Conservation (phyloP, 1,140 invertebrate species). For the Chrysopa pallens region DNA sequence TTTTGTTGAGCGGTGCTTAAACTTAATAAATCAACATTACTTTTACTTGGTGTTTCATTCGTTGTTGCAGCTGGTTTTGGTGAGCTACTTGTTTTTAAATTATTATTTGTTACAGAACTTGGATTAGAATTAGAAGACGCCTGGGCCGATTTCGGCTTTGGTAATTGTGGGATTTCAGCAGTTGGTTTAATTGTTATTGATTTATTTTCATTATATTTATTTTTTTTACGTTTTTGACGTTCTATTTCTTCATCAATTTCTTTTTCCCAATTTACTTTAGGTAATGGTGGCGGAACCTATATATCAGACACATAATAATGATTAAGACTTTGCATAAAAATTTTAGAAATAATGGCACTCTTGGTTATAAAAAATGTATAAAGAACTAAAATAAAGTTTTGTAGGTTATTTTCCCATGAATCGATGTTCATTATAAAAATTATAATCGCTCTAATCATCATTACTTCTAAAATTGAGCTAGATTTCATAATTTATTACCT, state of each 20-base stretch:
- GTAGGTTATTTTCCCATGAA: too few relatives aligned
- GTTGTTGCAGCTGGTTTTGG: conserved; percentile 23
- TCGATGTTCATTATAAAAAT: too few relatives aligned
- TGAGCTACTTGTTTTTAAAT: conserved; percentile 27
- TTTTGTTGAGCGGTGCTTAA: conserved; percentile 18
- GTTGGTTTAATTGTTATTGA: conserved; percentile 17
- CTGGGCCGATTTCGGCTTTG: conserved; percentile 41
- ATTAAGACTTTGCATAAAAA: too few relatives aligned
- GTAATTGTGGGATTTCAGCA: conserved; percentile 31
- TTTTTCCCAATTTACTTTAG: conserved; percentile 70
- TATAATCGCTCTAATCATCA: too few relatives aligned
- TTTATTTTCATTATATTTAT: conserved; percentile 21
- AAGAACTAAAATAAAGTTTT: too few relatives aligned
- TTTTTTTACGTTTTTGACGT: conserved; percentile 48
- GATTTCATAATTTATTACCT: too few relatives aligned
- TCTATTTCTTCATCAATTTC: conserved; percentile 77
- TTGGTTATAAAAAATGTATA: too few relatives aligned
- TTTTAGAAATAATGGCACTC: too few relatives aligned
- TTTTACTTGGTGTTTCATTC: conserved; percentile 19
- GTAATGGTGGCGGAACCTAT: conserved; percentile 44
- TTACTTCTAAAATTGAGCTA: too few relatives aligned
- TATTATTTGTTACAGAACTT: conserved; percentile 20
- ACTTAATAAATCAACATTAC: conserved; percentile 38
- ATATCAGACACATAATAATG: too few relatives aligned
- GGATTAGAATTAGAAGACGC: conserved; percentile 28